These are phyloP conservation scores for Tolmerus cingulatus DNA, from an alignment of 2,888 invertebrate species.

Conservation along the genomic window DNA sequence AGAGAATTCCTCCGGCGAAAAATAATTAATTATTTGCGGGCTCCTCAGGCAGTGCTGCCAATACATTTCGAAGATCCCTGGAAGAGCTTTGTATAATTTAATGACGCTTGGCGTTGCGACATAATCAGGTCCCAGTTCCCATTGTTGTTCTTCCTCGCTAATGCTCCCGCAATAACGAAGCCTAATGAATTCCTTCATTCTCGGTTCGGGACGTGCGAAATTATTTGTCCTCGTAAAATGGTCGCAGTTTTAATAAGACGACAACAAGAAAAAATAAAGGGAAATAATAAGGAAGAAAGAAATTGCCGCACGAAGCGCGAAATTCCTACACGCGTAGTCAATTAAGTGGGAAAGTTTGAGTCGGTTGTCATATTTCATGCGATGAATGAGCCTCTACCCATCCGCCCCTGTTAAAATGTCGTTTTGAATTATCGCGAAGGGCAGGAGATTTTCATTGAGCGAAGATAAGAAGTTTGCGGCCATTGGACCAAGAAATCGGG, in stretches of 20 bases:
- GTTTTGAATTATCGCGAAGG: constrained; percentile 7
- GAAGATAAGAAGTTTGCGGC: background rate
- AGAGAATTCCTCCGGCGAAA: background rate
- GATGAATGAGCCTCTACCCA: background rate
- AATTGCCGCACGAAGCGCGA: background rate
- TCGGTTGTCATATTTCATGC: constrained; percentile 33
- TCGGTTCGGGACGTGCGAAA: background rate
- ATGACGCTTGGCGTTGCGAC: background rate
- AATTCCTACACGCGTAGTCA: constrained; percentile 37
- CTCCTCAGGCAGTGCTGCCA: background rate
- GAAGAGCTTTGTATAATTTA: background rate
- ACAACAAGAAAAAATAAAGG: background rate
- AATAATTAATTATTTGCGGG: background rate
- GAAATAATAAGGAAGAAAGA: background rate
- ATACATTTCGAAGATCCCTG: background rate
- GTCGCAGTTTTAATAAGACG: constrained; percentile 17
- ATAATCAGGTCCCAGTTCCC: background rate
- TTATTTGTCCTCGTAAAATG: constrained; percentile 6
- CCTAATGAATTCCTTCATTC: constrained; percentile 13
- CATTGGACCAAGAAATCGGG: constrained; percentile 1
- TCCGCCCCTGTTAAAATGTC: constrained; percentile 8
- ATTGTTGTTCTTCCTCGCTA: background rate
- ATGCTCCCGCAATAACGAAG: background rate
- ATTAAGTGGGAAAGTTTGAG: constrained; percentile 19
- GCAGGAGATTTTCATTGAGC: background rate